phyloP scores from a whole-genome alignment of 2,888 invertebrate species.

The Lamproptera curius region DNA sequence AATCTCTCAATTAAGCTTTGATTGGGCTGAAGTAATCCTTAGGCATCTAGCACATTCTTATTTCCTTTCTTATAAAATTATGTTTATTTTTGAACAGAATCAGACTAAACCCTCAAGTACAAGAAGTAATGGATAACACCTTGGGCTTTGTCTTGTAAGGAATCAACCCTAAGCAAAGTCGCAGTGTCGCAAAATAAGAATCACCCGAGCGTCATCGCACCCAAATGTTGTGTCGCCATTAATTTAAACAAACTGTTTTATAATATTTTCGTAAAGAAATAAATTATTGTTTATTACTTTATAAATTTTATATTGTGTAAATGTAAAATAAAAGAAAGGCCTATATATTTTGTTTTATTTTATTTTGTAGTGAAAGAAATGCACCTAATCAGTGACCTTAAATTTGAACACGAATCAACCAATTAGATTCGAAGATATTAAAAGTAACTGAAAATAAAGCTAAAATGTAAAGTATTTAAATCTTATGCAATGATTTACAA shows the following conservation, averaged over 20 bases:
- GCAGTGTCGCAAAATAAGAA: background rate
- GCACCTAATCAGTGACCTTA: too few relatives aligned
- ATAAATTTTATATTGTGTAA: slow-evolving; percentile 19
- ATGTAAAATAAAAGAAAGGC: slow-evolving; percentile 5
- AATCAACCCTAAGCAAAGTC: background rate
- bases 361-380: too few relatives aligned
- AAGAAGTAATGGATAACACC: background rate
- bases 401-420: background rate
- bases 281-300: slow-evolving; percentile 16
- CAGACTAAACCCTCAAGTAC: background rate
- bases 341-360: slow-evolving; percentile 3
- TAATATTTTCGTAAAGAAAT: slow-evolving; percentile 17
- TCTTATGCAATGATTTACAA: too few relatives aligned
- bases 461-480: too few relatives aligned
- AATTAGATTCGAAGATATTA: background rate
- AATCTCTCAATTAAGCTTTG: too few relatives aligned
- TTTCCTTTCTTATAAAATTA: background rate
- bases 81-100: slow-evolving; percentile 10
- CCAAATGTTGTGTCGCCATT: slow-evolving; percentile 2
- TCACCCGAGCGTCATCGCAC: background rate
- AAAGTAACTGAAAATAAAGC: too few relatives aligned
- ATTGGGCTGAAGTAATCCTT: background rate
- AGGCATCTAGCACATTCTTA: background rate
- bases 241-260: background rate
- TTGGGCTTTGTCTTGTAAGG: background rate